Base-by-base conservation (phyloP, 1,140 invertebrate species). In the Pomacea maculata region DNA sequence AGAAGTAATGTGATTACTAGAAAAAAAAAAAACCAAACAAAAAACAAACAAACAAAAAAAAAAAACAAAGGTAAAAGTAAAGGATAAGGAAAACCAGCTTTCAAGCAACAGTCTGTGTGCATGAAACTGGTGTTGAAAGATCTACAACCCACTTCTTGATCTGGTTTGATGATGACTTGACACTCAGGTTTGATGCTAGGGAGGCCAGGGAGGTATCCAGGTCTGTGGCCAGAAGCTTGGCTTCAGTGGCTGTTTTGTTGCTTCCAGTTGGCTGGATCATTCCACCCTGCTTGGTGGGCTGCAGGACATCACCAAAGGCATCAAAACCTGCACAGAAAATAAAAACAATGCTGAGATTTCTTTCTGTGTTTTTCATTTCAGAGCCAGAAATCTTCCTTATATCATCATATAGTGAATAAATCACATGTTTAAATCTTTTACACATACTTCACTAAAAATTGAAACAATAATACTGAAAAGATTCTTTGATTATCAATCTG, bases 141-240 rank as follows among this genome's bases (percentile, higher is more conserved):
- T 11, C 11, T 61, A 61, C 1, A 87, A 93, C 94, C 93, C 93
- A 95, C 95, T 95, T 91, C 87, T 91, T 90, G 21, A 90, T 95
- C 83, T 94, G 93, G 87, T 93, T 93, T 81, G 93, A 93, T 85
- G 94, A 93, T 91, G 96, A 96, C 90, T 97, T 97, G 83, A 98
- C 97, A 88, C 95, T 95, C 79, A 98, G 94, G 93, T 98, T 98
- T 92, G 97, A 95, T 81, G 96, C 97, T 82, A 98, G 92, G 80
- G 95, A 95, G 75, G 96, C 96, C 71, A 98, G 93, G 86, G 96
- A 97, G 79, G 96, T 96, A 91, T 98, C 96, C 87, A 98, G 93
- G 92, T 98, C 97, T 75, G 96, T 96, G 34, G 96, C 97, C 82
- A 98, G 93, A 81, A 97, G 94, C 91, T 87, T 86, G 1, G 85